Evolutionary conservation across 1,140 invertebrate species (phyloP).

Genomic region (Bathynomus jamesi): DNA sequence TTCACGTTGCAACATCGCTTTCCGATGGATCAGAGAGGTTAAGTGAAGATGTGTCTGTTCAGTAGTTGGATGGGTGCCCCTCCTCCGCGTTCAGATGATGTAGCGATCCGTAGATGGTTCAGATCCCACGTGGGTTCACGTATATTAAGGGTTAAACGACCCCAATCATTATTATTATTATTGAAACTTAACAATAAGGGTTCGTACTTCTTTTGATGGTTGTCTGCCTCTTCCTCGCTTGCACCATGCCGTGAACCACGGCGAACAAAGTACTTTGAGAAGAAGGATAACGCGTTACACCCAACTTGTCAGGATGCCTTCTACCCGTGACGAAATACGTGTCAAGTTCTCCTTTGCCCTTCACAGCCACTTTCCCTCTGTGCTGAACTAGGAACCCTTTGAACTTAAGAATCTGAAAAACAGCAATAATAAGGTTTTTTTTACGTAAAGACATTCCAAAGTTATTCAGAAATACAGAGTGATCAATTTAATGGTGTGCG

Average conservation of each 20-base stretch:
- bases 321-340: constrained; percentile 77
- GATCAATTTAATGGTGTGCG: no score
- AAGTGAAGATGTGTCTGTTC: no score
- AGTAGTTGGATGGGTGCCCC: no score
- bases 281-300: constrained; percentile 57
- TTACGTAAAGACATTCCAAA: constrained; percentile 19
- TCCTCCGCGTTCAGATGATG: no score
- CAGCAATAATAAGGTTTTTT: constrained; percentile 1
- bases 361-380: constrained; percentile 77
- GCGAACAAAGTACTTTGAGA: constrained; percentile 66
- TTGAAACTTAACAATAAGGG: no score
- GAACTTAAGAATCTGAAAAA: constrained; percentile 56
- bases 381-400: constrained; percentile 63
- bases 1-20: no score
- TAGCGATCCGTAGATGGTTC: no score
- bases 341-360: constrained; percentile 91
- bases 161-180: no score
- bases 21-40: no score
- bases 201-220: constrained; percentile 32
- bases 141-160: no score
- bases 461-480: not conserved
- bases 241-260: constrained; percentile 77
- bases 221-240: constrained; percentile 50
- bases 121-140: no score
- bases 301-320: constrained; percentile 46